These are phyloP conservation scores for Danaus melanippus DNA, from an alignment of 1,140 invertebrate genomes.

Conservation along the genomic window DNA sequence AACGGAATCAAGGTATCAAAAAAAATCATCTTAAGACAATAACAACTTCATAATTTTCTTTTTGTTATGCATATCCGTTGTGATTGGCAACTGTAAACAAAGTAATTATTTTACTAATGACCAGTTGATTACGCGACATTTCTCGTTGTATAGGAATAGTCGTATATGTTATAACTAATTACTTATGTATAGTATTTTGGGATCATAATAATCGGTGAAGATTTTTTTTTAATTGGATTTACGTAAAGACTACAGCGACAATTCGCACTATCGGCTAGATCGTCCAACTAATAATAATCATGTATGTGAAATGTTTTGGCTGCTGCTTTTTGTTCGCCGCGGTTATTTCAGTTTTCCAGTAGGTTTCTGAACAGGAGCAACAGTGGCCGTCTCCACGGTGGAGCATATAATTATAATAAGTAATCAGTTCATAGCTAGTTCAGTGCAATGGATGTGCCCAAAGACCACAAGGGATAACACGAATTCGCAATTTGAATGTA, in stretches of 20 bases:
- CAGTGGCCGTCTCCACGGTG: slow-evolving; percentile 54
- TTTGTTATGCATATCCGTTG: too few species aligned
- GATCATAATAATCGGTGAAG: too few species aligned
- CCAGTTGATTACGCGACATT: too few species aligned
- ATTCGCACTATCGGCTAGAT: slow-evolving; percentile 65
- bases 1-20: too few species aligned
- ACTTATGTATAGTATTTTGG: too few species aligned
- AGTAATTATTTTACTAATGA: too few species aligned
- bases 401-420: slow-evolving; percentile 14
- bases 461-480: slow-evolving; percentile 24
- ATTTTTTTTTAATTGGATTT: slow-evolving; percentile 26
- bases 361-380: slow-evolving; percentile 65
- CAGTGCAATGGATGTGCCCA: slow-evolving; percentile 25
- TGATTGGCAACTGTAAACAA: too few species aligned
- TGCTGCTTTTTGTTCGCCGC: slow-evolving; percentile 69
- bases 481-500: slow-evolving; percentile 26
- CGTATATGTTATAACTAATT: too few species aligned
- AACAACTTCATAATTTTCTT: too few species aligned
- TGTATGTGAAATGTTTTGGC: slow-evolving; percentile 71
- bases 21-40: too few species aligned
- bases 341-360: slow-evolving; percentile 72
- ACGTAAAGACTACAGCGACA: slow-evolving; percentile 49
- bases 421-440: too few species aligned
- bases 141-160: too few species aligned
- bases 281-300: slow-evolving; percentile 70